phyloP scores from a whole-genome alignment of 2,888 invertebrate species.

The Drosophila pegasa region DNA sequence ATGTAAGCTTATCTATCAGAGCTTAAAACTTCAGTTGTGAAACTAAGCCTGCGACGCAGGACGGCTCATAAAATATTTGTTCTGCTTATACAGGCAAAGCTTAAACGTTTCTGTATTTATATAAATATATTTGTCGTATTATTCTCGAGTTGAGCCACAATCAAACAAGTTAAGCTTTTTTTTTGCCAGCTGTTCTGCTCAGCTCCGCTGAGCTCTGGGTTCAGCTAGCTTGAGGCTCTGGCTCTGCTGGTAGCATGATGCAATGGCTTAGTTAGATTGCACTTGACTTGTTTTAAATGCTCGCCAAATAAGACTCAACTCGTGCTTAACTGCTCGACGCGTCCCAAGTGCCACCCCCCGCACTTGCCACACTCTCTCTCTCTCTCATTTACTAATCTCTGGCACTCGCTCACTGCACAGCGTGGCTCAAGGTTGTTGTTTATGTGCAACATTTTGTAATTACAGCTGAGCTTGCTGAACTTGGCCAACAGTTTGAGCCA shows the following conservation, averaged over 20 bases:
- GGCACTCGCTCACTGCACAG: conserved; percentile 6
- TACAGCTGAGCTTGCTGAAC: conserved; percentile 19
- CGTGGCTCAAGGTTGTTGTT: conserved; percentile 40
- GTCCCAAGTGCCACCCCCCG: neutral
- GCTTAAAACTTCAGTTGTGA: too few species aligned
- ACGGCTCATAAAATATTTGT: too few species aligned
- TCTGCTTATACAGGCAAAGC: neutral
- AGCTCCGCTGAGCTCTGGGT: conserved; percentile 9
- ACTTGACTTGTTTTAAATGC: conserved; percentile 65
- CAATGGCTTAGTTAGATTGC: conserved; percentile 64
- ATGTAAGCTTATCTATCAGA: too few species aligned
- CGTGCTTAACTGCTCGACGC: conserved; percentile 14
- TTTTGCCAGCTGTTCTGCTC: conserved; percentile 12
- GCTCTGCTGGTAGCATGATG: conserved; percentile 53
- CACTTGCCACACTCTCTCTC: conserved; percentile 17
- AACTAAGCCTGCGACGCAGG: too few species aligned
- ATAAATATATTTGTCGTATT: neutral
- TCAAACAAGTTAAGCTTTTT: conserved; percentile 34
- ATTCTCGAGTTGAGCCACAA: conserved; percentile 2
- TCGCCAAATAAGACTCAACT: conserved; percentile 60
- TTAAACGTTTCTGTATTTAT: neutral
- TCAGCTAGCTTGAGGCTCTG: conserved; percentile 27
- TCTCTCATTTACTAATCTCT: conserved; percentile 26
- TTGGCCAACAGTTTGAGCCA: neutral
- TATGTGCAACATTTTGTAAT: conserved; percentile 31